Percentiles rank a stretch among this genome's conserved stretches.
phyloP scores from a whole-genome alignment of 2,888 invertebrate species.

The Caenorhabditis drosophilae region DNA sequence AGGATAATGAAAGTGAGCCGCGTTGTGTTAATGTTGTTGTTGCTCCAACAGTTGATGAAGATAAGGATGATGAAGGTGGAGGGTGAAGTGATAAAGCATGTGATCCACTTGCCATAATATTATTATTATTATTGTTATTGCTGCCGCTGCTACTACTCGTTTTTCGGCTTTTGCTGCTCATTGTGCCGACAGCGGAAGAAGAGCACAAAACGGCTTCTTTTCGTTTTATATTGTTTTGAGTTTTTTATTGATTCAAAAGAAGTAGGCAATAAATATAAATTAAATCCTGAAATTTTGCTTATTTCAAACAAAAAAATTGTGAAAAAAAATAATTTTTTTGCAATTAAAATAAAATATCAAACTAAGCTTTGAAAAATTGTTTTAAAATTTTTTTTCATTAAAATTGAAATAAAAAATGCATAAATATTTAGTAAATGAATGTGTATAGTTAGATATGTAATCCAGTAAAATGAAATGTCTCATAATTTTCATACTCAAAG shows the following conservation, averaged over 20 bases:
- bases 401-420: no score
- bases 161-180: slow-evolving; percentile 38
- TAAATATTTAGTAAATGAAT: no score
- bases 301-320: not conserved
- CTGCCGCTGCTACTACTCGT: slow-evolving; percentile 19
- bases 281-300: not conserved
- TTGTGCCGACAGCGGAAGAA: slow-evolving; percentile 4
- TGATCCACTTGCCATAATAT: slow-evolving; percentile 8
- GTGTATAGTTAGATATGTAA: no score
- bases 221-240: no score
- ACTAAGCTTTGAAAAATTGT: not conserved
- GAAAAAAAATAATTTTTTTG: not conserved
- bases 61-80: not conserved
- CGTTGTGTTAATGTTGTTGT: slow-evolving; percentile 14
- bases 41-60: not conserved
- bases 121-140: slow-evolving; percentile 12
- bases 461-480: no score
- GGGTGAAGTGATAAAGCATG: not conserved
- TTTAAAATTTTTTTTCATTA: no score
- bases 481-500: no score
- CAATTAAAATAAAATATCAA: not conserved
- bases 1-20: slow-evolving; percentile 24
- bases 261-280: not conserved
- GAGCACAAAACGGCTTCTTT: not conserved
- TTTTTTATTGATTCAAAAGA: no score